phyloP scores from a whole-genome alignment of 1,140 invertebrate species.

The Drosophila kohkoa region DNA sequence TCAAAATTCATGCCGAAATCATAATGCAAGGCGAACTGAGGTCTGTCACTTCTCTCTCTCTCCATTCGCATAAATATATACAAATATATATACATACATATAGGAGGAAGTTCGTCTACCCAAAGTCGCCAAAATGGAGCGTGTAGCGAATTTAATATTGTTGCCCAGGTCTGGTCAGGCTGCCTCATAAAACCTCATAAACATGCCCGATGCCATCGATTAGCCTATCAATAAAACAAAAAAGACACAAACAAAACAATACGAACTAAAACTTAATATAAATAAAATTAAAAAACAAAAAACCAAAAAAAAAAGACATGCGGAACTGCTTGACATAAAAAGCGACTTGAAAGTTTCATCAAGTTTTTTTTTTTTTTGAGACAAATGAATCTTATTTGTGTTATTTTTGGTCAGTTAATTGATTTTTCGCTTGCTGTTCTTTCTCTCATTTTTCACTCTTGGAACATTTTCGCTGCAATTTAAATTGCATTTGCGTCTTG shows the following conservation, averaged over 20 bases:
- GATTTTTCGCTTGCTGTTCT: not conserved
- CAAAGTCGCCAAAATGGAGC: slow-evolving; percentile 64
- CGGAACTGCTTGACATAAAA: slow-evolving; percentile 30
- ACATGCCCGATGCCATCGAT: slow-evolving; percentile 30
- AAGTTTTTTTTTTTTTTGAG: not conserved
- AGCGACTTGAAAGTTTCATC: slow-evolving; percentile 6
- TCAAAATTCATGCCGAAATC: slow-evolving; percentile 61
- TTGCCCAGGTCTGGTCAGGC: slow-evolving; percentile 14
- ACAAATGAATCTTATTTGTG: not conserved
- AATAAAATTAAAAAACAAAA: slow-evolving; percentile 8
- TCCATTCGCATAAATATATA: not conserved
- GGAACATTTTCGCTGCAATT: slow-evolving; percentile 11
- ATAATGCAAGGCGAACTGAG: slow-evolving; percentile 56
- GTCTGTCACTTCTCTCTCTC: slow-evolving; percentile 30
- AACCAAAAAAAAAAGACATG: not conserved
- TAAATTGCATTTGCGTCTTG: slow-evolving; percentile 21
- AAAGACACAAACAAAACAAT: slow-evolving; percentile 5
- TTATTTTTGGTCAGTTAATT: not conserved
- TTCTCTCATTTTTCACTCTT: slow-evolving; percentile 12
- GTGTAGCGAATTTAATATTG: slow-evolving; percentile 73
- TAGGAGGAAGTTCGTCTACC: slow-evolving; percentile 72
- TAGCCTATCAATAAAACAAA: slow-evolving; percentile 45
- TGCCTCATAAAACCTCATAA: slow-evolving; percentile 38
- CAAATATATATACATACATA: not conserved
- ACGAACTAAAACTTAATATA: slow-evolving; percentile 33